Base-by-base conservation (phyloP, 2,888 invertebrate species). In the Stenolophus ochropezus region DNA sequence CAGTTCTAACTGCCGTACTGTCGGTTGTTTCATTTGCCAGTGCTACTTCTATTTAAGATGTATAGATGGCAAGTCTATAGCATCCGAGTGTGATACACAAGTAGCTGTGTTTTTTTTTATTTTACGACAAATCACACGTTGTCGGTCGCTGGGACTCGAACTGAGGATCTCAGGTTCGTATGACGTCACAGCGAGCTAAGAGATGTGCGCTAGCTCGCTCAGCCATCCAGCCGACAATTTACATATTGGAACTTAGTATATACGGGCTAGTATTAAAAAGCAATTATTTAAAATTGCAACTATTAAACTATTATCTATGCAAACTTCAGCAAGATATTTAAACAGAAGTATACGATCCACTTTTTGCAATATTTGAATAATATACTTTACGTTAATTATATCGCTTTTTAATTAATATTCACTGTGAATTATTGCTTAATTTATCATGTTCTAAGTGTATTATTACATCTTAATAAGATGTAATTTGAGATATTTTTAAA, bases 231-330 rank as follows among this genome's bases (percentile, higher is more conserved):
- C n/a, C n/a, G n/a, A n/a, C n/a, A n/a, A n/a, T 74, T 74, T 74
- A 74, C 74, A 74, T 74, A 74, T 56, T 56, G 21, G 18, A 71
- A 49, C 18, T 71, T n/a, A n/a, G n/a, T 21, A 42, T 42, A 51
- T 74, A 74, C 47, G 47, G 42, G 74, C 21, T 49, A 49, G 20
- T 74, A 74, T 74, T 74, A 74, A 51, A 74, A 74, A 49, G 74
- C 51, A 74, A 74, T 74, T 74, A 74, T 20, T 20, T 74, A 21
- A 74, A 51, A 74, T 23, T 74, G 74, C 49, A 74, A 74, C 25
- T 23, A 74, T 74, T 74, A 51, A n/a, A 47, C 74, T 21, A 49
- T 74, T 61, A 23, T 61, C 4, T 23, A 61, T 61, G 56, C 56
- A 56, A 11, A 56, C 14, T 25, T 21, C 61, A n/a, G 18, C 11